Percentiles rank a stretch among this genome's conserved stretches.
Conservation (phyloP, 1,140 invertebrate species). For the Halesus radiatus region DNA sequence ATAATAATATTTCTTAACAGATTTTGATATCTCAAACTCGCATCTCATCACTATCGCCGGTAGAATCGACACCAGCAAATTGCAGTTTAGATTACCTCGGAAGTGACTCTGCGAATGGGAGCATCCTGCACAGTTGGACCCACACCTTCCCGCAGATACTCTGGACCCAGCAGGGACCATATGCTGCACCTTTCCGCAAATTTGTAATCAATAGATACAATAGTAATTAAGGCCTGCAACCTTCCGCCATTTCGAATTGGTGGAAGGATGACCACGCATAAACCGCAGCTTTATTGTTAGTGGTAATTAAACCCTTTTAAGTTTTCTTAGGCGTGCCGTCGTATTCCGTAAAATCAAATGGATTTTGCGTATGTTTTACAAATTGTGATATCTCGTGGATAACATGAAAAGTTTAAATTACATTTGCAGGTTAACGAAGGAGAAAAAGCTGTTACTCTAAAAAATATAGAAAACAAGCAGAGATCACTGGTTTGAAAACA, state of each 20-base stretch:
- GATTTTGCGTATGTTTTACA: too few relatives aligned
- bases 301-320: slow-evolving; percentile 10
- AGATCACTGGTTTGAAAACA: too few relatives aligned
- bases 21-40: too few relatives aligned
- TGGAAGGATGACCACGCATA: slow-evolving; percentile 27
- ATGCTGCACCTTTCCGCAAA: slow-evolving; percentile 31
- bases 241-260: not conserved
- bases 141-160: too few relatives aligned
- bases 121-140: slow-evolving; percentile 14
- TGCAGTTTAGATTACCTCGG: slow-evolving; percentile 38
- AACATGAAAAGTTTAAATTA: too few relatives aligned
- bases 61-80: slow-evolving; percentile 18
- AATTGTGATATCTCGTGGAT: too few relatives aligned
- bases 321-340: too few relatives aligned
- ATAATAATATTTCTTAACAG: too few relatives aligned
- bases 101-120: slow-evolving; percentile 24
- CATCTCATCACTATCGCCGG: not conserved
- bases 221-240: slow-evolving; percentile 15
- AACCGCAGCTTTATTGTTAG: not conserved
- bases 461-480: too few relatives aligned
- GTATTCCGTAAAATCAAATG: too few relatives aligned
- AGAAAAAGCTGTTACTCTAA: too few relatives aligned
- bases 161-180: slow-evolving; percentile 15
- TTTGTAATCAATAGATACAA: slow-evolving; percentile 35
- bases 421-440: too few relatives aligned